Percentiles rank a stretch among this genome's conserved stretches.
These are phyloP conservation scores for Pituophis catenifer DNA, from an alignment of 2,113 vertebrate genomes.

Conservation along the genomic window DNA sequence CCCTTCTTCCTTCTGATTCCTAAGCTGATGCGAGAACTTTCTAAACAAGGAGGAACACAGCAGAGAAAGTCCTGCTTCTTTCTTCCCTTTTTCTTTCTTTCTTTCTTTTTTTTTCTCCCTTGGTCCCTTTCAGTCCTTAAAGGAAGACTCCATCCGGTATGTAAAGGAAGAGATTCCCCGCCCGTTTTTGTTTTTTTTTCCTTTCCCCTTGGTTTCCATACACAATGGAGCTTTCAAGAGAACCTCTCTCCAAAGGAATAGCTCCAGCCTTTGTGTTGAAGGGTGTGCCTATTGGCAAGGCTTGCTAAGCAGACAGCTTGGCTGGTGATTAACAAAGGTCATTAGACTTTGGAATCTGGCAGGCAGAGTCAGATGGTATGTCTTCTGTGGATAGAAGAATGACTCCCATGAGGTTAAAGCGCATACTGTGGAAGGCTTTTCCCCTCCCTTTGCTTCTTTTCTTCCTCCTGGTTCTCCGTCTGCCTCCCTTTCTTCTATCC, in stretches of 20 bases:
- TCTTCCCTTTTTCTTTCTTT: conserved; percentile 38
- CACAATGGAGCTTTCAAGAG: conserved; percentile 82
- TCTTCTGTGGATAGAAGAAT: conserved; percentile 78
- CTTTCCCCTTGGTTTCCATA: conserved; percentile 49
- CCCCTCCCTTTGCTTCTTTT: neutral
- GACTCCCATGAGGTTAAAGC: conserved; percentile 77
- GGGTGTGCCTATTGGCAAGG: conserved; percentile 92
- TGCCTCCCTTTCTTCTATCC: conserved; percentile 39
- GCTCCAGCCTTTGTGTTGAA: conserved; percentile 87
- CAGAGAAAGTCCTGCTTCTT: conserved; percentile 49
- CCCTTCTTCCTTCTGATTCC: conserved; percentile 19
- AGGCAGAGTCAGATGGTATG: conserved; percentile 84
- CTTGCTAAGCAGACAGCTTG: conserved; percentile 88
- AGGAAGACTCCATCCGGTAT: conserved; percentile 54
- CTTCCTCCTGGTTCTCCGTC: neutral
- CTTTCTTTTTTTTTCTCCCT: conserved; percentile 37
- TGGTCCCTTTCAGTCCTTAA: conserved; percentile 62
- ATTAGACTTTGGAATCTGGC: conserved; percentile 99
- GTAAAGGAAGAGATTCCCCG: conserved; percentile 56
- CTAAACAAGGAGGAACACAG: conserved; percentile 46
- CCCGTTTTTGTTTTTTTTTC: conserved; percentile 35
- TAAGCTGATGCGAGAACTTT: conserved; percentile 52
- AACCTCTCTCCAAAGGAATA: conserved; percentile 84
- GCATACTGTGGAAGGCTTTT: conserved; percentile 64
- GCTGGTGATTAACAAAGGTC: conserved; percentile 99